Percentiles rank a stretch among this genome's conserved stretches.
phyloP scores from a whole-genome alignment of 2,888 invertebrate genomes.

The Diplazon laetatorius region DNA sequence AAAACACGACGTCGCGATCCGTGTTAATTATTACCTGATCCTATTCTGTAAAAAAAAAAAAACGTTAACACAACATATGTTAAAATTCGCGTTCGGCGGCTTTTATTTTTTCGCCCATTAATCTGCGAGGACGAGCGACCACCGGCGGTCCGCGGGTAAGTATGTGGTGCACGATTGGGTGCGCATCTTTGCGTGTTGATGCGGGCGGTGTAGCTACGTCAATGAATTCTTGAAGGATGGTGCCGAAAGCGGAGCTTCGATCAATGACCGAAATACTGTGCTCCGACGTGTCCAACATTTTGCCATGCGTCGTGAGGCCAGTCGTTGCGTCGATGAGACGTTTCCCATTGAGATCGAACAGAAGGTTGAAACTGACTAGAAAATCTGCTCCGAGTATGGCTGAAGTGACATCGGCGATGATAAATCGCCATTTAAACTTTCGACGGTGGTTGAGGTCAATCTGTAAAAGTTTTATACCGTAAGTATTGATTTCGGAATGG shows the following conservation, averaged over 20 bases:
- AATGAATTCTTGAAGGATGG: too few species aligned
- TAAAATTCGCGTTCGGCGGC: neutral
- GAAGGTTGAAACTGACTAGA: too few species aligned
- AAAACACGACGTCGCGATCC: too few species aligned
- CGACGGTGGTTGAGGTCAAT: constrained; percentile 25
- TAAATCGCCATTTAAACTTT: constrained; percentile 23
- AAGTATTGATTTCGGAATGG: constrained; percentile 22
- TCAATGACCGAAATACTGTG: too few species aligned
- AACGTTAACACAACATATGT: too few species aligned
- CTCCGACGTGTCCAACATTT: too few species aligned
- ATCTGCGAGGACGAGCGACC: constrained; percentile 3
- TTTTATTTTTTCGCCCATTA: constrained; percentile 3
- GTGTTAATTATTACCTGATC: too few species aligned
- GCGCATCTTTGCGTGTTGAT: neutral
- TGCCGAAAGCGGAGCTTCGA: too few species aligned
- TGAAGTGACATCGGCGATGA: constrained; percentile 22
- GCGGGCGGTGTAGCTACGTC: neutral
- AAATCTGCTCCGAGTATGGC: constrained; percentile 40
- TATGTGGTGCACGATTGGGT: constrained; percentile 54
- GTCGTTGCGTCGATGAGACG: neutral
- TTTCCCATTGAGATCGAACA: too few species aligned
- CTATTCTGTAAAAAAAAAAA: too few species aligned
- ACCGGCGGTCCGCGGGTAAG: constrained; percentile 23
- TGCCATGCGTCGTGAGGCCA: neutral
- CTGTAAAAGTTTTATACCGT: constrained; percentile 2